Conservation (phyloP, 2,113 vertebrate species). For the Lota lota region DNA sequence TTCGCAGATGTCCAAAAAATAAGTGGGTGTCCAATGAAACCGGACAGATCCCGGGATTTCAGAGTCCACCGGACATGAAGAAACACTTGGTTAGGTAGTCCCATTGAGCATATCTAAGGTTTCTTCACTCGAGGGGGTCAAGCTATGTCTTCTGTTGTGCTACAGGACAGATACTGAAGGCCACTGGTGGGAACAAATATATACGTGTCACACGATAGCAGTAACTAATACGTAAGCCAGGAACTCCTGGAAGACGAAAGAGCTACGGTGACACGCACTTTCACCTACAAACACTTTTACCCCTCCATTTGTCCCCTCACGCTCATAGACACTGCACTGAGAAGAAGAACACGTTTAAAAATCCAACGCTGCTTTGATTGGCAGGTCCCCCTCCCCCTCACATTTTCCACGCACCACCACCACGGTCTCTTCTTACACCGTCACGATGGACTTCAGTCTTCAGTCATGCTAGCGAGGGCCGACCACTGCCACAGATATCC, state of each 20-base stretch:
- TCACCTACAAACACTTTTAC: constrained; percentile 16
- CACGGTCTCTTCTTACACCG: too few species aligned
- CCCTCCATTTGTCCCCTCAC: background rate
- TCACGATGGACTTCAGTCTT: background rate
- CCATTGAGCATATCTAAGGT: too few species aligned
- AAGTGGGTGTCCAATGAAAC: too few species aligned
- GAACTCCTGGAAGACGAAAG: constrained; percentile 29
- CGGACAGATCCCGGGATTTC: too few species aligned
- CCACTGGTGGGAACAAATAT: background rate
- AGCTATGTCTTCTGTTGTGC: background rate
- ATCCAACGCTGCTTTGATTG: constrained; percentile 13
- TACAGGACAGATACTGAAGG: background rate
- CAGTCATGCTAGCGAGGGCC: background rate
- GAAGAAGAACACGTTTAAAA: constrained; percentile 6
- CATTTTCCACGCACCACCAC: too few species aligned
- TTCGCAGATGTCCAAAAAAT: too few species aligned
- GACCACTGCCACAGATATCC: constrained; percentile 16
- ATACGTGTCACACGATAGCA: background rate
- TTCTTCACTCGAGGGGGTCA: too few species aligned
- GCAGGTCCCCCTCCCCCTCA: background rate
- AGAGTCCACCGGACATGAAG: too few species aligned
- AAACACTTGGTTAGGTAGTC: too few species aligned
- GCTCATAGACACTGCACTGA: background rate
- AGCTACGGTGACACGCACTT: constrained; percentile 57
- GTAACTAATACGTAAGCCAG: background rate